Percentiles rank a stretch among this genome's conserved stretches.
These are phyloP conservation scores for Larimichthys polyactis DNA, from an alignment of 2,113 vertebrate genomes.

Conservation along the genomic window DNA sequence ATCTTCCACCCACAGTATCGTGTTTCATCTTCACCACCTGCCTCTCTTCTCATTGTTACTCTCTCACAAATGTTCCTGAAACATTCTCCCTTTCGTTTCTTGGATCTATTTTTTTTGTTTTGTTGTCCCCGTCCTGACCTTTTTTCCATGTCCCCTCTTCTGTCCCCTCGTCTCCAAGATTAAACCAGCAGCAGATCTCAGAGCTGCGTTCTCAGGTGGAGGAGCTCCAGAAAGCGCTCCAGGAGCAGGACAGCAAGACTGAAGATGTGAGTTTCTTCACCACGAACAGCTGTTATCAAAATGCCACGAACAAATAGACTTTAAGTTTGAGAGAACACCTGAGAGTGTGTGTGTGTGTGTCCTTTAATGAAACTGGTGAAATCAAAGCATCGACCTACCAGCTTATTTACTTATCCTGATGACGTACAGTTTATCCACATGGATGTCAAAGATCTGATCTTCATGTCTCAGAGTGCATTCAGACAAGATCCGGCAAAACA, in stretches of 20 bases:
- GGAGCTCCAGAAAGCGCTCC: slow-evolving; percentile 88
- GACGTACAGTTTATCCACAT: too few relatives aligned
- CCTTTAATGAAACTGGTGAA: not conserved
- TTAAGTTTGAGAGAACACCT: not conserved
- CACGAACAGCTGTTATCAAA: not conserved
- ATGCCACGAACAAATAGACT: not conserved
- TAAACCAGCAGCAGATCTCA: slow-evolving; percentile 89
- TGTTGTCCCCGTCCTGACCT: not conserved
- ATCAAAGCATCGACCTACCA: not conserved
- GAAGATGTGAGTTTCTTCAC: slow-evolving; percentile 88
- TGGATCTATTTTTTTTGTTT: not conserved
- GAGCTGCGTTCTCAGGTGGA: slow-evolving; percentile 89
- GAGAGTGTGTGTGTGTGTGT: too few relatives aligned
- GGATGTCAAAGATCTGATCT: not conserved
- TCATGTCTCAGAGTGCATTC: not conserved
- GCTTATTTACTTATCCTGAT: too few relatives aligned
- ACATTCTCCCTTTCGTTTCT: not conserved
- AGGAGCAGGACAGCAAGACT: slow-evolving; percentile 88
- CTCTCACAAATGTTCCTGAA: not conserved
- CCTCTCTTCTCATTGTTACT: slow-evolving; percentile 4
- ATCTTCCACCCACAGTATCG: slow-evolving; percentile 43
- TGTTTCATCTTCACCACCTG: slow-evolving; percentile 6
- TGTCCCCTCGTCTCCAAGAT: slow-evolving; percentile 64
- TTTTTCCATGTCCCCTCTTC: not conserved
- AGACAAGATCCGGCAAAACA: too few relatives aligned